Base-by-base conservation (phyloP, 2,888 invertebrate species). In the Chydorus sphaericus region DNA sequence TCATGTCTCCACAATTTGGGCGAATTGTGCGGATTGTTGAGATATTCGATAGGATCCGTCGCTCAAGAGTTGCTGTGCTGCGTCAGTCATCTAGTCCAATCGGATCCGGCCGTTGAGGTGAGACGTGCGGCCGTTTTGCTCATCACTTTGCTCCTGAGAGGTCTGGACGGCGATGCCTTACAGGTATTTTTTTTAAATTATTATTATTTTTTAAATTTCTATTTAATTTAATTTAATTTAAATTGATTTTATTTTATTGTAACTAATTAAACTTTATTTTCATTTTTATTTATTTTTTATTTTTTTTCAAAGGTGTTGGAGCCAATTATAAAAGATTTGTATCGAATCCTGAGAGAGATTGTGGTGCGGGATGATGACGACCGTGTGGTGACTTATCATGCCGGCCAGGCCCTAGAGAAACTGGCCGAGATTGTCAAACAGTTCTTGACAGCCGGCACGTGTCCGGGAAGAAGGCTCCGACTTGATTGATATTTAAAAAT, bases 1-100 rank as follows among this genome's bases (percentile, higher is more conserved):
- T 89, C 89, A 2, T 83, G 85, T 64, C 72, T 91, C 55, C 87
- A 89, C 1, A 88, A 87, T 68, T 72, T 91, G 44, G 89, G 85
- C 0, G 87, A 90, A 70, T 74, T 89, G 16, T 85, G 85, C 62
- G 74, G 80, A 61, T 77, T 84, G 4, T 70, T 91, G 44, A 77
- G 82, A 55, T 88, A 81, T 65, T 80, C 80, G 63, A 70, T 90
- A 5, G 85, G 85, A 29, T 71, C 77, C 57, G 77, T 82, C 57
- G 72, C 85, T 56, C 78, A 79, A 61, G 89, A 90, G 30, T 44
- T 44, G 10, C 59, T 60, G 14, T 60, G 67, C n/a, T 52, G 38
- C 37, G 39, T 30, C 29, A 57, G 16, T 29, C 63, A 61, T 73
- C 72, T 49, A 68, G 73, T 87, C 64, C 75, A 79, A 65, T 77